Evolutionary conservation across 2,113 vertebrate genomes (phyloP).

Genomic region (Tympanuchus pallidicinctus): DNA sequence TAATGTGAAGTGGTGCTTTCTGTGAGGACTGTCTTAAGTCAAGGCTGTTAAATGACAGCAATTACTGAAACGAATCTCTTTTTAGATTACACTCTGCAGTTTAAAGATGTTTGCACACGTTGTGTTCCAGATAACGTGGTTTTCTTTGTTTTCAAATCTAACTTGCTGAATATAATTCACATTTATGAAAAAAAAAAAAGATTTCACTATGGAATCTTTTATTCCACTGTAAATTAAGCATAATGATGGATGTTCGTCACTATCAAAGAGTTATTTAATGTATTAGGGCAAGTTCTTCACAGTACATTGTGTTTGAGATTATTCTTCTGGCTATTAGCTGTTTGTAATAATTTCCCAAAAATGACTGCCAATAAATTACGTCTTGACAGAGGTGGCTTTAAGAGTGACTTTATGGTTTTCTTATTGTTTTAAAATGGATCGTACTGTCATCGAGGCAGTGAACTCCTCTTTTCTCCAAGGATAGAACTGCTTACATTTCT

Average conservation of each 20-base stretch:
- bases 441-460: slow-evolving; percentile 7
- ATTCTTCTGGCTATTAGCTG: slow-evolving; percentile 9
- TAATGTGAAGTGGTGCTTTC: rapidly evolving
- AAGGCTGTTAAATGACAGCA: background rate
- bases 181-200: background rate
- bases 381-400: slow-evolving; percentile 15
- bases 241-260: background rate
- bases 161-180: background rate
- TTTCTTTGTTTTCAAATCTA: background rate
- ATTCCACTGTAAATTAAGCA: background rate
- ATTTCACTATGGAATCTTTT: background rate
- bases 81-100: background rate
- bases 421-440: slow-evolving; percentile 22
- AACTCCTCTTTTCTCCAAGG: background rate
- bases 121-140: background rate
- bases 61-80: background rate
- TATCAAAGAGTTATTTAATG: slow-evolving; percentile 3
- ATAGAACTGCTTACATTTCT: slow-evolving; percentile 8
- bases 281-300: background rate
- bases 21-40: background rate
- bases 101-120: background rate
- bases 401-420: slow-evolving; percentile 23
- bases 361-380: slow-evolving; percentile 1
- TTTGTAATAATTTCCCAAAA: slow-evolving; percentile 26
- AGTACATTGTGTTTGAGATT: background rate